These are phyloP conservation scores for Xestobium rufovillosum DNA, from an alignment of 2,888 invertebrate genomes.

Conservation along the genomic window DNA sequence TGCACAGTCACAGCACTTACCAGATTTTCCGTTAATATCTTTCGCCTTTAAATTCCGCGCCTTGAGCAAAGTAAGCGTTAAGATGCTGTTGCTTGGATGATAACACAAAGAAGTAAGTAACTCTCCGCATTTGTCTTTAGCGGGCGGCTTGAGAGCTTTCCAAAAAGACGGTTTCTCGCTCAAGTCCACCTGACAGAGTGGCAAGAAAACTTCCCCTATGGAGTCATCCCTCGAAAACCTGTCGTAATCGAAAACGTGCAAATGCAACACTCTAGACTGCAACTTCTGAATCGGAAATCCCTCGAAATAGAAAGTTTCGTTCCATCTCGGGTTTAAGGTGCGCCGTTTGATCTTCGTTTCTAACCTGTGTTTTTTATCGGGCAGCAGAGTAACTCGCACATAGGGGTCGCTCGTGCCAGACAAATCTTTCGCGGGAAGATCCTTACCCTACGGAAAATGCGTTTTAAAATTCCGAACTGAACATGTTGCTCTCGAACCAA, in stretches of 20 bases:
- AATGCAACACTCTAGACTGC: slow-evolving; percentile 82
- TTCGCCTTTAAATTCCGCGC: slow-evolving; percentile 92
- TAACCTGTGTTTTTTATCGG: slow-evolving; percentile 85
- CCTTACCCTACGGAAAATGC: slow-evolving; percentile 66
- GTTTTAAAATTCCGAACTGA: no score
- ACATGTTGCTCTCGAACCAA: no score
- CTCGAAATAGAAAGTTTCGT: slow-evolving; percentile 91
- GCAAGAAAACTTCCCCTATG: slow-evolving; percentile 87
- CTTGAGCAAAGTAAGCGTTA: slow-evolving; percentile 85
- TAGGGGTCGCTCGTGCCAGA: slow-evolving; percentile 91
- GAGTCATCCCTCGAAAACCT: slow-evolving; percentile 90
- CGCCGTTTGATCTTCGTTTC: slow-evolving; percentile 89
- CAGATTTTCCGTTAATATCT: slow-evolving; percentile 92
- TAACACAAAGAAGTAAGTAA: slow-evolving; percentile 88
- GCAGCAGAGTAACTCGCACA: slow-evolving; percentile 79
- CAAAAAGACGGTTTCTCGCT: slow-evolving; percentile 92
- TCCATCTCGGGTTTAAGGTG: slow-evolving; percentile 87
- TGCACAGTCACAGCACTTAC: slow-evolving; percentile 43
- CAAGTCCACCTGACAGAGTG: slow-evolving; percentile 85
- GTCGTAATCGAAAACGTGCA: slow-evolving; percentile 92
- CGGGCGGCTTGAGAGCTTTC: slow-evolving; percentile 86
- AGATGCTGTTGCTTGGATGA: slow-evolving; percentile 89
- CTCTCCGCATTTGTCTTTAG: slow-evolving; percentile 90
- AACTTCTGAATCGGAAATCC: slow-evolving; percentile 91
- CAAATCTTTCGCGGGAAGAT: slow-evolving; percentile 87